A percentile compares a stretch with the other conserved stretches of the same genome.
Conservation (phyloP, 1,140 invertebrate genomes). For the Atta texana region DNA sequence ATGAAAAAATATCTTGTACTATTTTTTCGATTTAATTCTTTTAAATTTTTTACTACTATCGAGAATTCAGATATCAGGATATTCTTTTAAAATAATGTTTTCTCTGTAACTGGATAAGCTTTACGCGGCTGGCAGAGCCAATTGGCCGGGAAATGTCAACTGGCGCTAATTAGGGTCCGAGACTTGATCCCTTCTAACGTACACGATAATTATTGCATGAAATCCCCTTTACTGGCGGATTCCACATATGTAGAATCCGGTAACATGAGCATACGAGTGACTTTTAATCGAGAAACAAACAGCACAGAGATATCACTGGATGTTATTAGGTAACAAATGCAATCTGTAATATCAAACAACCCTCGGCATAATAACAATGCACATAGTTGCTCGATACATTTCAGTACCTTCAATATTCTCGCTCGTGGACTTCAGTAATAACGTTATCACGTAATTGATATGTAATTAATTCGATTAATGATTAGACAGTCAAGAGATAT, state of each 20-base stretch:
- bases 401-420: neutral
- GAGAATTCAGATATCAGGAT: neutral
- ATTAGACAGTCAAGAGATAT: neutral
- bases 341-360: slow-evolving; percentile 21
- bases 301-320: neutral
- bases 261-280: neutral
- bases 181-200: slow-evolving; percentile 29
- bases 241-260: slow-evolving; percentile 6
- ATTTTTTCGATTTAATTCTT: neutral
- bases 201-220: slow-evolving; percentile 68
- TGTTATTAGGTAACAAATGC: slow-evolving; percentile 9
- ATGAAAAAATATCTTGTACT: neutral
- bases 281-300: neutral
- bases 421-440: neutral
- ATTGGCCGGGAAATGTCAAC: slow-evolving; percentile 66
- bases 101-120: neutral
- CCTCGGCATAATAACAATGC: slow-evolving; percentile 1
- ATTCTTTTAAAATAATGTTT: neutral
- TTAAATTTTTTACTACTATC: neutral
- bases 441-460: neutral
- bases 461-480: slow-evolving; percentile 20
- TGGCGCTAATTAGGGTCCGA: slow-evolving; percentile 66
- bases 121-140: slow-evolving; percentile 12
- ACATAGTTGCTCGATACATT: neutral
- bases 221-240: slow-evolving; percentile 46